phyloP scores from a whole-genome alignment of 2,888 invertebrate species.

The Acanthosepion lycidas region DNA sequence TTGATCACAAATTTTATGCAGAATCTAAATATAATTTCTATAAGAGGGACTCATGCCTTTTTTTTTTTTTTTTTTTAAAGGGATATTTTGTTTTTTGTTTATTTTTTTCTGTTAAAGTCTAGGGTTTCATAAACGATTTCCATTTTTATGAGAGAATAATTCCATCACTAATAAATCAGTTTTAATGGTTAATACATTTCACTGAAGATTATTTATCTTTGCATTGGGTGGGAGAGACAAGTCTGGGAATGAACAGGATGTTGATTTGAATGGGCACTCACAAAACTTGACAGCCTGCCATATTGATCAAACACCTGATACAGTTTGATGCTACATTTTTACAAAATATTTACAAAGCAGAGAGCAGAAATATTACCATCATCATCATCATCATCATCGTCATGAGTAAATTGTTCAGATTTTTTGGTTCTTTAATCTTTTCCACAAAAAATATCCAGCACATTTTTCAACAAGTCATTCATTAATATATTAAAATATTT shows the following conservation, averaged over 20 bases:
- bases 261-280: background rate
- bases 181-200: no score
- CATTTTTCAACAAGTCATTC: background rate
- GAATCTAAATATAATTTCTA: background rate
- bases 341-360: conserved; percentile 45
- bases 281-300: background rate
- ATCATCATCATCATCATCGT: conserved; percentile 41
- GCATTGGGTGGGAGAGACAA: background rate
- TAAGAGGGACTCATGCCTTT: background rate
- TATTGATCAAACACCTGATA: background rate
- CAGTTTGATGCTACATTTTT: conserved; percentile 42
- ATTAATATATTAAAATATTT: background rate
- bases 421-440: background rate
- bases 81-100: background rate
- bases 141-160: no score
- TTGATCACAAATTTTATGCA: background rate
- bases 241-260: background rate
- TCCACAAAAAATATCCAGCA: background rate
- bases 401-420: conserved; percentile 36
- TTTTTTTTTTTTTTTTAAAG: background rate
- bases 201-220: background rate
- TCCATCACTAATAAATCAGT: no score
- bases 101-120: background rate
- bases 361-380: conserved; percentile 44
- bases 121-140: background rate